These are phyloP conservation scores for Phaetusa simplex DNA, from an alignment of 2,113 vertebrate species.

Conservation along the genomic window DNA sequence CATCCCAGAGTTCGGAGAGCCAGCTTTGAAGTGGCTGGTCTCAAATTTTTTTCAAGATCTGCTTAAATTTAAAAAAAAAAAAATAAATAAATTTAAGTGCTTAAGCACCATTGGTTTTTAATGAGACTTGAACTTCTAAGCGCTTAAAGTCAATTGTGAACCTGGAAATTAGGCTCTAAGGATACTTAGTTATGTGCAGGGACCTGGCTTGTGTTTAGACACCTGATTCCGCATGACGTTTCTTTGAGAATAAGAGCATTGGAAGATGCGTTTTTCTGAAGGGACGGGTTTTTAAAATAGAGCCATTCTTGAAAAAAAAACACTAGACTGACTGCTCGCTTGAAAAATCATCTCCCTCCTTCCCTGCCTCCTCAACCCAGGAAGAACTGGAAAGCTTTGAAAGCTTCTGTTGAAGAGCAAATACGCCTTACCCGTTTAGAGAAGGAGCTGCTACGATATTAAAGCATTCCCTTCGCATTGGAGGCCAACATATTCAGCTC, in stretches of 20 bases:
- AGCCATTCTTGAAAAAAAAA: not conserved
- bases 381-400: not conserved
- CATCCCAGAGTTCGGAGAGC: not conserved
- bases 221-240: not conserved
- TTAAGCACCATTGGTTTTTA: not conserved
- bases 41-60: not conserved
- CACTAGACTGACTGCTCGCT: not conserved
- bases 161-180: not conserved
- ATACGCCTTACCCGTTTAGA: not conserved
- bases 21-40: constrained; percentile 39
- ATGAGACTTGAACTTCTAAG: constrained; percentile 12
- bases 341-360: not conserved
- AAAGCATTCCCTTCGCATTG: not conserved
- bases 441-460: not conserved
- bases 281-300: not conserved
- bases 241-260: not conserved
- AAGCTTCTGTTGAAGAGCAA: not conserved
- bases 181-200: not conserved
- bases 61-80: not conserved
- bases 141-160: not conserved
- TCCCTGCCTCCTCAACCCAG: not conserved
- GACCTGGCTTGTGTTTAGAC: not conserved
- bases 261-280: not conserved
- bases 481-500: not conserved
- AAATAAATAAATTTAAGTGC: not conserved